Conservation (phyloP, 1,140 invertebrate genomes). For the Lepidurus packardi region DNA sequence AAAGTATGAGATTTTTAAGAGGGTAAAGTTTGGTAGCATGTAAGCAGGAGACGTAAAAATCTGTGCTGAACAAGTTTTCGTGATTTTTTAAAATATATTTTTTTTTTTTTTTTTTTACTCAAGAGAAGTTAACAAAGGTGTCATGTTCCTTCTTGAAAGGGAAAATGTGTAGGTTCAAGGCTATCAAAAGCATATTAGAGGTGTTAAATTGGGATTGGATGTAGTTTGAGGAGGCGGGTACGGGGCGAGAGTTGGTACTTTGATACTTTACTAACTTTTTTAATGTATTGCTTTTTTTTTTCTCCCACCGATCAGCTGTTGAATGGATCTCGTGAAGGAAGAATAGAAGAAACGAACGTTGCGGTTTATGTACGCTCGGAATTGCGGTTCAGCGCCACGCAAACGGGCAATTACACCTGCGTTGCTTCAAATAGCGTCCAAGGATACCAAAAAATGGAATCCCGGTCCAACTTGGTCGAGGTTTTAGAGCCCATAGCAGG, state of each 20-base stretch:
- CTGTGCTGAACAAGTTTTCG: too few relatives aligned
- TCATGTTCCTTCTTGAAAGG: background rate
- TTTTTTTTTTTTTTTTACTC: background rate
- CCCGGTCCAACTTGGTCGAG: background rate
- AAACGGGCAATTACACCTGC: conserved; percentile 69
- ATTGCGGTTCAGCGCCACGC: conserved; percentile 53
- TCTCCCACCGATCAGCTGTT: background rate
- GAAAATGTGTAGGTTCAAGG: background rate
- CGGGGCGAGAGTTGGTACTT: background rate
- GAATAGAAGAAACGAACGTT: background rate
- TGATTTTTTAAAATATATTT: too few relatives aligned
- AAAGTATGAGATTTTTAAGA: too few relatives aligned
- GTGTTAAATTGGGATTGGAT: background rate
- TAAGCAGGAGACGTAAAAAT: too few relatives aligned
- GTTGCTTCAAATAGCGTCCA: background rate
- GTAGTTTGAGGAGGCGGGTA: background rate
- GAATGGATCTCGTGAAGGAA: background rate
- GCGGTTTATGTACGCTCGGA: conserved; percentile 12
- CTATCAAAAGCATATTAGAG: background rate
- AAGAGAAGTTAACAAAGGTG: background rate
- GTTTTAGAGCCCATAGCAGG: conserved; percentile 1
- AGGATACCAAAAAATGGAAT: background rate
- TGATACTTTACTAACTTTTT: background rate
- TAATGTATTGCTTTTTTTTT: background rate
- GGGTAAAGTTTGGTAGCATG: too few relatives aligned